phyloP scores from a whole-genome alignment of 1,140 invertebrate genomes.

The Diuraphis noxia region DNA sequence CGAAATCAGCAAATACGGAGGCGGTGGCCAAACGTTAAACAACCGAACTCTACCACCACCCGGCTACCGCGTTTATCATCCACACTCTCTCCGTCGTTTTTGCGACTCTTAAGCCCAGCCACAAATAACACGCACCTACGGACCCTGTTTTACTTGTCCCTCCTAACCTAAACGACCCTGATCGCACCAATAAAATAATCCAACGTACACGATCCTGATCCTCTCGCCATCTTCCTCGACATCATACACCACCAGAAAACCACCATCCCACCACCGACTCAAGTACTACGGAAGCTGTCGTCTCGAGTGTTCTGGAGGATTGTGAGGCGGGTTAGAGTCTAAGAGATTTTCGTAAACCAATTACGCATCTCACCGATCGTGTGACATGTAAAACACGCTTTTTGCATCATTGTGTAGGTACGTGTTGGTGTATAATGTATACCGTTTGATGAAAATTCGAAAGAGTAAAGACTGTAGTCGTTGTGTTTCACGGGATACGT shows the following conservation, averaged over 20 bases:
- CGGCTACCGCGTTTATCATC: slow-evolving; percentile 37
- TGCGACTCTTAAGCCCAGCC: slow-evolving; percentile 31
- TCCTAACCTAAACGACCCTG: neutral
- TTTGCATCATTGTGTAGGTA: neutral
- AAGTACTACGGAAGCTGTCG: neutral
- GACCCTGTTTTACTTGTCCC: neutral
- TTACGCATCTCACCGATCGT: neutral
- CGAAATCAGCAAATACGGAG: slow-evolving; percentile 59
- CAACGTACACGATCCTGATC: neutral
- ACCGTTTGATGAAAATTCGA: neutral
- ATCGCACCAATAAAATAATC: neutral
- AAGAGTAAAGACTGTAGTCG: slow-evolving; percentile 14
- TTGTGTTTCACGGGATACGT: neutral
- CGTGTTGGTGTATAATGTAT: neutral
- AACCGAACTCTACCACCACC: neutral
- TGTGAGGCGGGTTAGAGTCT: neutral
- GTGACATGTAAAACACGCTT: neutral
- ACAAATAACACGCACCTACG: neutral
- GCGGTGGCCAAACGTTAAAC: slow-evolving; percentile 25
- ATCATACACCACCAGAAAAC: too few relatives aligned
- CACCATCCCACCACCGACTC: too few relatives aligned
- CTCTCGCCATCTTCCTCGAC: neutral
- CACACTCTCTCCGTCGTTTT: slow-evolving; percentile 37
- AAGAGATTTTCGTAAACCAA: neutral
- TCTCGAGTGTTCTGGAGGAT: neutral